Base-by-base conservation (phyloP, 2,797 vertebrate genomes). In the Cuniculus paca region DNA sequence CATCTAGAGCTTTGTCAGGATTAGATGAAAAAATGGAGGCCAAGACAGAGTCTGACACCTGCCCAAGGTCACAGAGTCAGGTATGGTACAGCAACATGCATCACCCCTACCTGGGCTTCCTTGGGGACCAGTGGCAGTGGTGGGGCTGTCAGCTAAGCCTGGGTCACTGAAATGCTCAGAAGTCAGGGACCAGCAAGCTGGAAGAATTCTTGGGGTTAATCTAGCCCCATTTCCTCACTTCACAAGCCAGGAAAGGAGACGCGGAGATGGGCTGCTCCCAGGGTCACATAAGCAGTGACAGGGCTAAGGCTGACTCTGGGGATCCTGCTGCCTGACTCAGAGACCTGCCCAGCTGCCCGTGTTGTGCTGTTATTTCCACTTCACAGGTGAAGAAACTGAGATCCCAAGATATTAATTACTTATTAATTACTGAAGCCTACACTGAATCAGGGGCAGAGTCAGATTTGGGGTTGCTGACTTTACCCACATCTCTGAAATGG, bases 321-420 rank as follows among this genome's bases (percentile, higher is more conserved):
- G 26, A 14, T 93, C 87, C 54, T 19, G 16, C 12, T 17, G 22
- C n/a, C 50, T 20, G 17, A 28, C 45, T 96, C 79, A 26, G 75
- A 34, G 31, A 31, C 17, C 39, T 28, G 63, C 31, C 60, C 39
- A 36, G 28, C 52, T 58, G 63, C 82, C 61, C 0, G 0, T 2
- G 60, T 20, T 70, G 48, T 3, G 39, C 34, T 74, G 77, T 28
- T 61, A 34, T 60, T 78, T 61, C 81, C 61, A 63, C 63, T 89
- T 87, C 20, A 89, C 11, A 81, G 88, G 63, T 50, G 17, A 19
- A 60, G 74, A 95, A 82, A 52, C 77, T 42, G 48, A 88, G 87
- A 58, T 1, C 14, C 61, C n/a, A 28, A 92, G 63, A 85, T n/a
- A 78, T 0, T 1, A 61, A 17, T 8, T 17, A 14, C 77, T 19